These are phyloP conservation scores for Eutolmus rufibarbis DNA, from an alignment of 2,888 invertebrate species.

Conservation along the genomic window DNA sequence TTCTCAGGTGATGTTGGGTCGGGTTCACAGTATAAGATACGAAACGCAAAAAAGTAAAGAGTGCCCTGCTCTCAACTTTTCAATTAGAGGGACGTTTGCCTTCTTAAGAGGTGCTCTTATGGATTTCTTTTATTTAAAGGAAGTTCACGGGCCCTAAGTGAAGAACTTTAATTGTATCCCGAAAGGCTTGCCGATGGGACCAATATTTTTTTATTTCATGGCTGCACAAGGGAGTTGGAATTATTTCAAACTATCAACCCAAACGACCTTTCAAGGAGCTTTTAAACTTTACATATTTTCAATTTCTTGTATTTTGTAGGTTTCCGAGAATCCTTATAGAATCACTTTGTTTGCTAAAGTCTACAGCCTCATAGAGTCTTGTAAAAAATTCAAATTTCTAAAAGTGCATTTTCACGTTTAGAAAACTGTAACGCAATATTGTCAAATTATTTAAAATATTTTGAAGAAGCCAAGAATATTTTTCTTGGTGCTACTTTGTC, in stretches of 20 bases:
- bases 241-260: not conserved
- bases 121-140: not conserved
- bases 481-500: no score
- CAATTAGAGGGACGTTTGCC: not conserved
- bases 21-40: not conserved
- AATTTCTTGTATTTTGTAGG: not conserved
- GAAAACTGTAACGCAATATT: not conserved
- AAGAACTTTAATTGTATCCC: not conserved
- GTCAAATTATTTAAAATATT: no score
- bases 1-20: not conserved
- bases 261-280: not conserved
- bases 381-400: no score
- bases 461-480: no score
- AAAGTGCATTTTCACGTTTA: not conserved
- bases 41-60: not conserved
- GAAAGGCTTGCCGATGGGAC: not conserved
- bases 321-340: no score
- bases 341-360: no score
- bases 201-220: not conserved
- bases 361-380: no score
- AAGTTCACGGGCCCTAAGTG: not conserved
- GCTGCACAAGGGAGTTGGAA: not conserved
- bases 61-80: not conserved
- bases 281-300: not conserved
- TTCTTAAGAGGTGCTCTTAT: not conserved